A percentile compares a stretch with the other conserved stretches of the same genome.
These are phyloP conservation scores for Avahi laniger DNA, from an alignment of 2,797 vertebrate species.

Conservation along the genomic window DNA sequence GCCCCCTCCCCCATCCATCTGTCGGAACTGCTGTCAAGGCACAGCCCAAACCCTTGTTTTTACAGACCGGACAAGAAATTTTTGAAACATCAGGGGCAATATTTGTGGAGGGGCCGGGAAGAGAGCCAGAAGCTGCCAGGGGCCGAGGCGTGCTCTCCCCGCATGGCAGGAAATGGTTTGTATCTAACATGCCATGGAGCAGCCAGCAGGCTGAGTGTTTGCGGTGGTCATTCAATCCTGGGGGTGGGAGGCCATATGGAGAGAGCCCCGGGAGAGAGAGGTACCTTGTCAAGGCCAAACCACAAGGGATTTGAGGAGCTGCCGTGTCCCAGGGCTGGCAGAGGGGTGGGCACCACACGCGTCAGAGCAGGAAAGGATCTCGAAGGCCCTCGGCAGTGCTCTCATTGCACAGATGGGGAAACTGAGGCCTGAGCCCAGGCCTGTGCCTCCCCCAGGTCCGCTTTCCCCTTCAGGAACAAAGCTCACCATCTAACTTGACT, in stretches of 20 bases:
- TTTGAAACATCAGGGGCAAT: constrained; percentile 23
- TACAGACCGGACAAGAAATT: not conserved
- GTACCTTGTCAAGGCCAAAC: not conserved
- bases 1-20: not conserved
- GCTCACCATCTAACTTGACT: not conserved
- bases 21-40: not conserved
- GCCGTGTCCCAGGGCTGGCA: not conserved
- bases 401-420: not conserved
- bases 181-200: not conserved
- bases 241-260: accelerated
- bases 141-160: not conserved
- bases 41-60: not conserved
- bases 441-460: not conserved
- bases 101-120: not conserved
- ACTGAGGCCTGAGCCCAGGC: not conserved
- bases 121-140: not conserved
- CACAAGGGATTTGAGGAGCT: not conserved
- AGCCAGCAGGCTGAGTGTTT: not conserved
- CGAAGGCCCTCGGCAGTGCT: not conserved
- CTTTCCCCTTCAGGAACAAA: not conserved
- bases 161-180: not conserved
- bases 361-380: not conserved
- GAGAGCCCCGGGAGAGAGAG: not conserved
- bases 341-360: too few relatives aligned
- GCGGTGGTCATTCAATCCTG: not conserved